phyloP scores from a whole-genome alignment of 2,113 vertebrate genomes.

The Uria aalge region DNA sequence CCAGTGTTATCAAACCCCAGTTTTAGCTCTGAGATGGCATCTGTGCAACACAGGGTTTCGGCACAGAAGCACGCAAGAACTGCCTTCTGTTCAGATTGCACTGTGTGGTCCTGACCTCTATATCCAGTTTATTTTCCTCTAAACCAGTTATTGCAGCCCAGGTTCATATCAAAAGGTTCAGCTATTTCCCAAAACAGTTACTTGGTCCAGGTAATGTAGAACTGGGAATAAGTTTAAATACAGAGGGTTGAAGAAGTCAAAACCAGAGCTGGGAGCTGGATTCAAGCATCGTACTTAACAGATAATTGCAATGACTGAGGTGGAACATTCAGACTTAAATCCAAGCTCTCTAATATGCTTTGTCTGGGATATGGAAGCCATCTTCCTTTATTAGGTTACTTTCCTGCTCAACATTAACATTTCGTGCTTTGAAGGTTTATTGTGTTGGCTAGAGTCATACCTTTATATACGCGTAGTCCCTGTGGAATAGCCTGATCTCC shows the following conservation, averaged over 20 bases:
- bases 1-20: neutral
- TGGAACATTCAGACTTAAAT: constrained; percentile 41
- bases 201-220: neutral
- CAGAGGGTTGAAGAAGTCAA: neutral
- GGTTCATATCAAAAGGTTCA: neutral
- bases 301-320: constrained; percentile 28
- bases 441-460: constrained; percentile 47
- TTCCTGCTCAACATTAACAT: constrained; percentile 44
- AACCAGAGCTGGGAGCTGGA: neutral
- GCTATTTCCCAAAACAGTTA: neutral
- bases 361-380: constrained; percentile 43
- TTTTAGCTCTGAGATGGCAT: neutral
- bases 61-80: neutral
- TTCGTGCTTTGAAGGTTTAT: constrained; percentile 54
- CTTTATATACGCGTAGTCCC: neutral
- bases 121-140: neutral
- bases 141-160: neutral
- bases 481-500: constrained; percentile 8
- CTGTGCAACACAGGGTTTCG: neutral
- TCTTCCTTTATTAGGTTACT: constrained; percentile 65
- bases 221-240: neutral
- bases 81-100: neutral
- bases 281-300: neutral
- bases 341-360: constrained; percentile 33
- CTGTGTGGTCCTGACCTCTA: neutral